These are phyloP conservation scores for Hyperoplus immaculatus DNA, from an alignment of 2,797 vertebrate species.

Conservation along the genomic window DNA sequence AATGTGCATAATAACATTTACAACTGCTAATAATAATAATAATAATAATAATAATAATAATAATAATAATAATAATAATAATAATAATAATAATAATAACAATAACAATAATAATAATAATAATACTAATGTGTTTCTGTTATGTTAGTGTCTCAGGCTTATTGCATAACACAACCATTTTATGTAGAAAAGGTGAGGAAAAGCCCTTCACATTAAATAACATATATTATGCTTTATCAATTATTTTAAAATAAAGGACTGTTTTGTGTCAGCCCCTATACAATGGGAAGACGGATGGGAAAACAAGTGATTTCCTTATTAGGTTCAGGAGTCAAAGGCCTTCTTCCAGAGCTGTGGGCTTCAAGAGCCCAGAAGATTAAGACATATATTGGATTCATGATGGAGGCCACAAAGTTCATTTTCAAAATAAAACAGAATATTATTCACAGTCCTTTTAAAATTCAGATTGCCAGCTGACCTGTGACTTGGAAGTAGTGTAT, in stretches of 20 bases:
- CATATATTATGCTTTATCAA: constrained; percentile 92
- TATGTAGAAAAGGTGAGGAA: constrained; percentile 64
- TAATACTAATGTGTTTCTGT: not conserved
- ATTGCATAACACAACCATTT: constrained; percentile 83
- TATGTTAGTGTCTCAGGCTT: constrained; percentile 69
- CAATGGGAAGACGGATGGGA: constrained; percentile 92
- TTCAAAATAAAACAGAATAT: constrained; percentile 99
- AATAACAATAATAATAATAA: not conserved
- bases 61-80: too few relatives aligned
- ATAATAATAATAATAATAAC: too few relatives aligned
- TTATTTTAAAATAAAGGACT: constrained; percentile 91
- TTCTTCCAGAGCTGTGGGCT: constrained; percentile 94
- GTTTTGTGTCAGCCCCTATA: constrained; percentile 89
- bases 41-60: not conserved
- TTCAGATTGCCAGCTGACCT: constrained; percentile 99
- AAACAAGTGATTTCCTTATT: constrained; percentile 99
- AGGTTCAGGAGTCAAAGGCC: constrained; percentile 98
- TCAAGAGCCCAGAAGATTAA: constrained; percentile 99
- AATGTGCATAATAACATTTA: constrained; percentile 7
- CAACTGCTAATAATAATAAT: constrained; percentile 4
- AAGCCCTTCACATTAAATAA: constrained; percentile 86
- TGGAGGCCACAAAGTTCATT: constrained; percentile 99
- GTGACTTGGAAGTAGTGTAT: constrained; percentile 98
- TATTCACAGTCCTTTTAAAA: constrained; percentile 99
- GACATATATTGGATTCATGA: constrained; percentile 99